A percentile compares a stretch with the other conserved stretches of the same genome.
These are phyloP conservation scores for Sicus ferrugineus DNA, from an alignment of 2,888 invertebrate genomes.

Conservation along the genomic window DNA sequence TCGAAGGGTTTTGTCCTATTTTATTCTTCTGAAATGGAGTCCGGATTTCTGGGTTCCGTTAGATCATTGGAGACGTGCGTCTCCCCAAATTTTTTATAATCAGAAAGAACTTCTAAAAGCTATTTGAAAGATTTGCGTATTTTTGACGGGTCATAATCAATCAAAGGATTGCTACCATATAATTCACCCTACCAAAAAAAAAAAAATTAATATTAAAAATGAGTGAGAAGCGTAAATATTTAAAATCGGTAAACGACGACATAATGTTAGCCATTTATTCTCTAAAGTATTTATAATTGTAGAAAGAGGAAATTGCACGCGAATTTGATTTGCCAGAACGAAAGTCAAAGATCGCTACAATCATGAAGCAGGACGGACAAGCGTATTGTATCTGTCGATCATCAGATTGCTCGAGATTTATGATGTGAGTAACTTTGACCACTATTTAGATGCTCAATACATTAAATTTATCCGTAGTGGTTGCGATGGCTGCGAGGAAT, in stretches of 20 bases:
- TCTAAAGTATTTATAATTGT: conserved; percentile 4
- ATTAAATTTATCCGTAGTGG: conserved; percentile 69
- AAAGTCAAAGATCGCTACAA: conserved; percentile 87
- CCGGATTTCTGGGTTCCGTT: no score
- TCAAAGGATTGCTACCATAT: no score
- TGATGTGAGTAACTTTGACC: conserved; percentile 77
- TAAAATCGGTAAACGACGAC: conserved; percentile 53
- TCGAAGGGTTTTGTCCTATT: no score
- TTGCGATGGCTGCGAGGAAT: conserved; percentile 97
- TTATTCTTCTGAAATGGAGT: no score
- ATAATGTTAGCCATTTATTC: neutral
- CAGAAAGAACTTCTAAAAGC: neutral
- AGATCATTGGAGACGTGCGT: no score
- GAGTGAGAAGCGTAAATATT: conserved; percentile 58
- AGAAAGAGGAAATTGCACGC: conserved; percentile 87
- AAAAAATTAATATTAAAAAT: no score
- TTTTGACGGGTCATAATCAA: no score
- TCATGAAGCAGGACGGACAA: conserved; percentile 88
- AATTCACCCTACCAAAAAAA: neutral
- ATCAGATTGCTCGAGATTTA: conserved; percentile 92
- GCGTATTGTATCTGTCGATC: conserved; percentile 95
- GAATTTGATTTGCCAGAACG: conserved; percentile 89
- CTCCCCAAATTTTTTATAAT: neutral
- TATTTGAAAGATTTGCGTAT: no score
- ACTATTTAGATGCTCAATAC: no score